Evolutionary conservation across 2,888 invertebrate genomes (phyloP).

Genomic region (Papilio demoleus): DNA sequence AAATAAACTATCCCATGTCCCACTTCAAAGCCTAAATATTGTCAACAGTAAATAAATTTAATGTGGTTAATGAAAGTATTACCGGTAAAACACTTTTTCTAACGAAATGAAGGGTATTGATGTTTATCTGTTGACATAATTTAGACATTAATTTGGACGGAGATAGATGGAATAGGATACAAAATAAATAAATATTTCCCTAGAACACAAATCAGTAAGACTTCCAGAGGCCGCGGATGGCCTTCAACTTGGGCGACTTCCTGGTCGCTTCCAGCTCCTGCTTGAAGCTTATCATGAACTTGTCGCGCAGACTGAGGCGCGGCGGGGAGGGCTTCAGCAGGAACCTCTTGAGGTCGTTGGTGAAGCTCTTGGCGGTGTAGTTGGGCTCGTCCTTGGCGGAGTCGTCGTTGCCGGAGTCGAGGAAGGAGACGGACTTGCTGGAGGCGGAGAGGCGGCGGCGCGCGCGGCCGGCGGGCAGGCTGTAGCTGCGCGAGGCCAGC

Average conservation of each 20-base stretch:
- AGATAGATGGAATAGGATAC: conserved; percentile 37
- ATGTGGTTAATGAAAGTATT: no score
- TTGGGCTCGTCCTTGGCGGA: conserved; percentile 75
- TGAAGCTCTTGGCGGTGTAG: conserved; percentile 80
- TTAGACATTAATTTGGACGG: not conserved
- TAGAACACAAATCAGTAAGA: conserved; percentile 63
- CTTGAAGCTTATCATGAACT: conserved; percentile 77
- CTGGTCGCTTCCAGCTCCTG: conserved; percentile 77
- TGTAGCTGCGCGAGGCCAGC: conserved; percentile 69
- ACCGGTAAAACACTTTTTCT: not conserved
- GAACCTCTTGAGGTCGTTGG: conserved; percentile 79
- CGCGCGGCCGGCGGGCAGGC: conserved; percentile 55
- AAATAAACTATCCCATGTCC: conserved; percentile 17
- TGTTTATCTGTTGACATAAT: not conserved
- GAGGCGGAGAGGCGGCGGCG: conserved; percentile 71
- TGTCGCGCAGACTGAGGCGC: conserved; percentile 73
- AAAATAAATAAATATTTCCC: conserved; percentile 35
- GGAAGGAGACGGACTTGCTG: conserved; percentile 78
- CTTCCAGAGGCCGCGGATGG: conserved; percentile 80
- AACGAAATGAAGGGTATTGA: no score
- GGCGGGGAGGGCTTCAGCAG: conserved; percentile 75
- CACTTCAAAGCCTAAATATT: not conserved
- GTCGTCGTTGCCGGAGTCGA: conserved; percentile 74
- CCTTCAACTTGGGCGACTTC: conserved; percentile 76
- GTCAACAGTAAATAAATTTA: not conserved